Evolutionary conservation across 2,113 vertebrate species (phyloP), one percentile per base, ranked within the genome.

Genomic region (Andinoacara biseriatus): DNA sequence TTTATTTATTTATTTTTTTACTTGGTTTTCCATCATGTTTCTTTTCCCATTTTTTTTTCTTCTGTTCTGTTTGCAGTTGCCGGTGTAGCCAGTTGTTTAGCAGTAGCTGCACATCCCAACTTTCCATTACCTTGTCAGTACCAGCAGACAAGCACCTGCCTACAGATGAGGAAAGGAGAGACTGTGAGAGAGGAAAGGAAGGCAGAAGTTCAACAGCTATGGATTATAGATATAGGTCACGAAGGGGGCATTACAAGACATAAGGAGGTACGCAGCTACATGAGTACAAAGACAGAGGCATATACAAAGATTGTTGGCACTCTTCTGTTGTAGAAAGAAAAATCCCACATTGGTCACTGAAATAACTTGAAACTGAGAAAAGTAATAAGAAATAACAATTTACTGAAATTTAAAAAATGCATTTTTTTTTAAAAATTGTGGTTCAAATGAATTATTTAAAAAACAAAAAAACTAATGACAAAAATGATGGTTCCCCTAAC

Each of bases 51-150:
- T 59, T 5, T 4, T 74, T 20, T 57, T 80, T 67, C 63, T 74
- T 43, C 35, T 60, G 46, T 29, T 61, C 17, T 13, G 3, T 87
- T 83, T 87, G 61, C 52, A 49, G 83, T 83, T 80, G 65, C 72
- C 60, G 61, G 76, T 77, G 67, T 40, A 76, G 80, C 76, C 52
- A 33, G 29, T 74, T 67, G 75, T 58, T 92, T 38, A 46, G 91
- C 9, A 93, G 61, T 89, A 92, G n/a, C 57, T 17, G 10, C 81
- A 75, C 86, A 86, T 82, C 75, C 54, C 78, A 78, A 79, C 74
- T 81, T 89, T 89, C 79, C 83, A 88, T 93, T 91, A 91, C 81
- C 84, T 87, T 90, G 88, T 91, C 79, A 74, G 89, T 59, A 46
- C 14, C 82, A 59, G 62, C 57, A 74, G 78, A 87, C 74, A 63